Conservation (phyloP, 2,797 vertebrate genomes). For the Diplodus sargus region DNA sequence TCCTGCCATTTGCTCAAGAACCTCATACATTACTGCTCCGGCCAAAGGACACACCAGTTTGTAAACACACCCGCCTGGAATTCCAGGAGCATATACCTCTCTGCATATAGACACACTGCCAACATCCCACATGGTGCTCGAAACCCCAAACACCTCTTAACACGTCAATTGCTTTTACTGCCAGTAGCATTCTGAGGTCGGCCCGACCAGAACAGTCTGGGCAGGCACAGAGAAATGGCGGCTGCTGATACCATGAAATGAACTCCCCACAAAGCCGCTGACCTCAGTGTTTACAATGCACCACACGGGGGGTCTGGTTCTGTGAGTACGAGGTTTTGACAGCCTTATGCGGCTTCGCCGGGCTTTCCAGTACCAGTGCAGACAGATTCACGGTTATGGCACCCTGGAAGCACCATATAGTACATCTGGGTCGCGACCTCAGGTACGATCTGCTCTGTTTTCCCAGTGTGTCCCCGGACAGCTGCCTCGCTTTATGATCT, state of each 20-base stretch:
- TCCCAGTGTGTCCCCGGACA: slow-evolving; percentile 49
- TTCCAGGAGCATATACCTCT: slow-evolving; percentile 14
- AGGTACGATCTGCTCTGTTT: slow-evolving; percentile 32
- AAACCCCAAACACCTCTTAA: slow-evolving; percentile 82
- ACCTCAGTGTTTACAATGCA: slow-evolving; percentile 67
- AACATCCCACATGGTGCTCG: slow-evolving; percentile 45
- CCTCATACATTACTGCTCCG: slow-evolving; percentile 36
- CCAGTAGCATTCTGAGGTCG: slow-evolving; percentile 76
- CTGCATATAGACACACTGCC: slow-evolving; percentile 7
- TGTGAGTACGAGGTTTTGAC: slow-evolving; percentile 54
- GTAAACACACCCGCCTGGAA: slow-evolving; percentile 61
- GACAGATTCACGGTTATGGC: slow-evolving; percentile 56
- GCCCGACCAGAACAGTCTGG: slow-evolving; percentile 67
- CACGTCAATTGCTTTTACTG: slow-evolving; percentile 77
- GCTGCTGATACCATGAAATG: slow-evolving; percentile 71
- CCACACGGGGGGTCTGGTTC: slow-evolving; percentile 57
- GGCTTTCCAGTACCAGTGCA: slow-evolving; percentile 20
- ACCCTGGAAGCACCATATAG: slow-evolving; percentile 23
- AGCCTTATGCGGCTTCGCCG: slow-evolving; percentile 27
- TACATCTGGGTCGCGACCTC: slow-evolving; percentile 41
- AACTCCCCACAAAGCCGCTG: slow-evolving; percentile 67
- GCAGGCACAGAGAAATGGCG: slow-evolving; percentile 58
- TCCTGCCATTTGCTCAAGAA: slow-evolving; percentile 44
- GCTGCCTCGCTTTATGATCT: slow-evolving; percentile 63
- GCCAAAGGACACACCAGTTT: slow-evolving; percentile 56